Conservation (phyloP, 2,113 vertebrate genomes). For the Oncorhynchus keta region DNA sequence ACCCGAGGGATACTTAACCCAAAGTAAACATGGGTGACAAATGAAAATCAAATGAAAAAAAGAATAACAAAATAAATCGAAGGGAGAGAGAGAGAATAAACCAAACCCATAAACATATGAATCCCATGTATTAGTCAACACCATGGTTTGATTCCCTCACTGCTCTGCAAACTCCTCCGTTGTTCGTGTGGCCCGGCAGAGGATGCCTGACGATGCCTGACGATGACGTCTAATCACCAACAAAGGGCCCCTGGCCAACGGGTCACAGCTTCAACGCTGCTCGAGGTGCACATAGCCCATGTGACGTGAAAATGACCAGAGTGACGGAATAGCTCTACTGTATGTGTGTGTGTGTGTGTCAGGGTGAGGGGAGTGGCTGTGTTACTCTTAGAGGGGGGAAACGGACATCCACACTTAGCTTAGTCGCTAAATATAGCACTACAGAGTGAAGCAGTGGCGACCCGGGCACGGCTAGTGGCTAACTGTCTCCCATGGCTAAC, state of each 20-base stretch:
- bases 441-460: not conserved
- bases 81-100: too few species aligned
- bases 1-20: too few species aligned
- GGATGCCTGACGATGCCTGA: not conserved
- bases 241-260: not conserved
- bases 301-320: slow-evolving; percentile 3
- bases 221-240: not conserved
- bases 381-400: slow-evolving; percentile 16
- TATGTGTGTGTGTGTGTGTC: not conserved
- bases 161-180: not conserved
- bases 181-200: not conserved
- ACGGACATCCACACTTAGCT: slow-evolving; percentile 8
- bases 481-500: slow-evolving; percentile 32
- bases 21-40: too few species aligned
- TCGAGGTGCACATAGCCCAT: not conserved
- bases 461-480: not conserved
- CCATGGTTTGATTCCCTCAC: not conserved
- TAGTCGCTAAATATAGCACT: slow-evolving; percentile 37
- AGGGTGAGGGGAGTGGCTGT: not conserved
- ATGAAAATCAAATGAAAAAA: too few species aligned
- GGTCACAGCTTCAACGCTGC: not conserved
- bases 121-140: not conserved
- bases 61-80: too few species aligned
- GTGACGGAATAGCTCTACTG: not conserved
- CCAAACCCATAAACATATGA: not conserved